These are phyloP conservation scores for Cantharis rustica DNA, from an alignment of 2,888 invertebrate species.

Conservation along the genomic window DNA sequence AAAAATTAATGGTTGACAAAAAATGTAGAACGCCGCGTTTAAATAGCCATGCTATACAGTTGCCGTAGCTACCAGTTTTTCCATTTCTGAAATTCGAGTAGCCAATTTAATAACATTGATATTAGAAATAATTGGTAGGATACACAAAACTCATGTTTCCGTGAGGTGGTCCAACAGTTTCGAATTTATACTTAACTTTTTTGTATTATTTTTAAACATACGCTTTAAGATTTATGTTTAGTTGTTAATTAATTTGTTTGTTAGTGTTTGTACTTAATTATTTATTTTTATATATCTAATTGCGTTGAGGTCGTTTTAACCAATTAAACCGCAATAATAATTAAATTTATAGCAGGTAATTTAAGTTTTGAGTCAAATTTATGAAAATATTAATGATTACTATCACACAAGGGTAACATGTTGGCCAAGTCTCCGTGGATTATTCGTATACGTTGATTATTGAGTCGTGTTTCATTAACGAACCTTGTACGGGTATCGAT, in stretches of 20 bases:
- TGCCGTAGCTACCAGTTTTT: slow-evolving; percentile 51
- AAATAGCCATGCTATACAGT: slow-evolving; percentile 6
- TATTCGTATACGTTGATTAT: slow-evolving; percentile 47
- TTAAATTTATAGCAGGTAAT: neutral
- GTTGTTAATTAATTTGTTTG: neutral
- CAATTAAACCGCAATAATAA: neutral
- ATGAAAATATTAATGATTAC: neutral
- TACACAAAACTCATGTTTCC: slow-evolving; percentile 53
- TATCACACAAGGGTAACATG: slow-evolving; percentile 14
- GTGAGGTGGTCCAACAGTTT: slow-evolving; percentile 46
- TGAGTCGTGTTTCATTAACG: slow-evolving; percentile 56
- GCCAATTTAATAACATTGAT: slow-evolving; percentile 53
- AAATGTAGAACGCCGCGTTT: slow-evolving; percentile 27
- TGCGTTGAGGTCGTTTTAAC: neutral
- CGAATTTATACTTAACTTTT: slow-evolving; percentile 16
- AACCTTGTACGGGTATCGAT: slow-evolving; percentile 46
- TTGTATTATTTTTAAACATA: slow-evolving; percentile 10
- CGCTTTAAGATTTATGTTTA: neutral
- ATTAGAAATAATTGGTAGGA: slow-evolving; percentile 53
- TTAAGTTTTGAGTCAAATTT: neutral
- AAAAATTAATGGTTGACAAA: slow-evolving; percentile 34
- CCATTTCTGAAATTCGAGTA: slow-evolving; percentile 53
- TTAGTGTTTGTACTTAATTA: neutral
- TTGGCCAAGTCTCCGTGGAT: slow-evolving; percentile 22
- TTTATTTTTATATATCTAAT: neutral